These are phyloP conservation scores for Bubo bubo DNA, from an alignment of 2,113 vertebrate species.

Conservation along the genomic window DNA sequence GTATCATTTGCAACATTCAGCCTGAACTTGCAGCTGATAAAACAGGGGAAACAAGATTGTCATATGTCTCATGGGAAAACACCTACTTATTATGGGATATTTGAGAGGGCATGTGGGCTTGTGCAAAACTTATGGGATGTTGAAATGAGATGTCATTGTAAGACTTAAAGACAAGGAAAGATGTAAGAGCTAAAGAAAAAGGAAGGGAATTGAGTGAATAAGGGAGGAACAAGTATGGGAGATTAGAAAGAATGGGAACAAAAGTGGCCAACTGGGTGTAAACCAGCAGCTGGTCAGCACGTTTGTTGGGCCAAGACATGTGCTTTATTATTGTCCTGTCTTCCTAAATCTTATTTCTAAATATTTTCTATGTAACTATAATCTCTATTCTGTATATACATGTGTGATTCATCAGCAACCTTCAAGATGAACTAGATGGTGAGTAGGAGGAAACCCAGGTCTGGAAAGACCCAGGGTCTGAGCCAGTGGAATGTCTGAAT, in stretches of 20 bases:
- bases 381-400: not conserved
- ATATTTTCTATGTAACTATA: not conserved
- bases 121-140: not conserved
- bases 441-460: not conserved
- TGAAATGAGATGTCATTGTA: not conserved
- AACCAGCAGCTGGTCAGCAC: not conserved
- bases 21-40: not conserved
- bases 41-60: not conserved
- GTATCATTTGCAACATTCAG: not conserved
- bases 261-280: not conserved
- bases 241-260: not conserved
- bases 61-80: not conserved
- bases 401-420: not conserved
- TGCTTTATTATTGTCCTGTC: not conserved
- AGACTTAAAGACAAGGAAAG: not conserved
- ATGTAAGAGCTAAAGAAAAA: not conserved
- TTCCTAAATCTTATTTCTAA: not conserved
- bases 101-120: not conserved
- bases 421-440: not conserved
- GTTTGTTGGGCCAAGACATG: not conserved
- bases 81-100: not conserved
- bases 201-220: not conserved
- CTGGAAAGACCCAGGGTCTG: not conserved
- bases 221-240: not conserved
- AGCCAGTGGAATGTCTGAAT: not conserved